These are phyloP conservation scores for Hedya salicella DNA, from an alignment of 2,888 invertebrate genomes.

Conservation along the genomic window DNA sequence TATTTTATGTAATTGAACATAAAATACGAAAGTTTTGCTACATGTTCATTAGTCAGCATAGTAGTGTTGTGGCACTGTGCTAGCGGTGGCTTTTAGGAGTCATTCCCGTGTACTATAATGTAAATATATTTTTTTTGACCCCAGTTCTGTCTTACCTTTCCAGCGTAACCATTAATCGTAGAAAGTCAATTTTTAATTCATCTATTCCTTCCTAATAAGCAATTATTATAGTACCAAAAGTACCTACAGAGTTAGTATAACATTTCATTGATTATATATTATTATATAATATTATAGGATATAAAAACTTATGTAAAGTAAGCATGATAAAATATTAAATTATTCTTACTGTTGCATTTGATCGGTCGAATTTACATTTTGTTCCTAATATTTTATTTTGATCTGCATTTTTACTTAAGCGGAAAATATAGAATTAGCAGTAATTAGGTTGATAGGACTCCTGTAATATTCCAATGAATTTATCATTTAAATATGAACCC, in stretches of 20 bases:
- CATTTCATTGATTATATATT: constrained; percentile 68
- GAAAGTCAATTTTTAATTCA: constrained; percentile 79
- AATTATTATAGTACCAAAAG: constrained; percentile 75
- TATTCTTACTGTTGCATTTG: constrained; percentile 40
- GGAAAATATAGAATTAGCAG: neutral
- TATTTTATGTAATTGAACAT: too few species aligned
- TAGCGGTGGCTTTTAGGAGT: constrained; percentile 6
- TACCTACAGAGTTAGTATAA: constrained; percentile 72
- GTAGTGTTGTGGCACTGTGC: neutral
- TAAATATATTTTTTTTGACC: constrained; percentile 28
- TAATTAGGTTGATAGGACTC: neutral
- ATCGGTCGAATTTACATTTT: constrained; percentile 30
- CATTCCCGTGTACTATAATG: constrained; percentile 30
- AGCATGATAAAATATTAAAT: constrained; percentile 36
- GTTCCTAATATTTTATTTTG: constrained; percentile 42
- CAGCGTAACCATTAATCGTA: constrained; percentile 55
- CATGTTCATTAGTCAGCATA: too few species aligned
- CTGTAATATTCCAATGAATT: neutral
- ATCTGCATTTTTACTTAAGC: neutral
- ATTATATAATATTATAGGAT: constrained; percentile 50
- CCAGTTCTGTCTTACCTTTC: constrained; percentile 33
- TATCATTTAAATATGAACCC: neutral
- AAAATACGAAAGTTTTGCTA: too few species aligned
- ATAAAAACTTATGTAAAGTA: constrained; percentile 49
- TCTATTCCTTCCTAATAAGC: constrained; percentile 80